Evolutionary conservation across 2,888 invertebrate species (phyloP), one percentile per base, ranked within the genome.

Genomic region (Amphipyra tragopoginis): DNA sequence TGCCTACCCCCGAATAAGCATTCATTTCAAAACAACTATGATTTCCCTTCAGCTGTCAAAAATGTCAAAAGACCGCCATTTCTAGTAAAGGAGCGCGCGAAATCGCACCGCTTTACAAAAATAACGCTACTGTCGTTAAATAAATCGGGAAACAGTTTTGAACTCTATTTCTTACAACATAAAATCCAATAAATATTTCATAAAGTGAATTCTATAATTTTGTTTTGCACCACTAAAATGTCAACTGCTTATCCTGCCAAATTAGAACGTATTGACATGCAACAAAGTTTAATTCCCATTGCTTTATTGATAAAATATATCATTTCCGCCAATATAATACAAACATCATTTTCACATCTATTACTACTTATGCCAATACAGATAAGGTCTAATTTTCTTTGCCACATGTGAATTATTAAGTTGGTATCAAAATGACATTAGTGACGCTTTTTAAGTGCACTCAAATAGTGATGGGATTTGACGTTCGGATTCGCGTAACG

Each of bases 371-470:
- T 4, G 0, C 7, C 4, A 2, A 0, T 11, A 39, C 13, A 13
- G 1, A 0, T n/a, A 71, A 40, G 53, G 53, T 56, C 73, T 65
- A 81, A 77, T 60, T 56, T 67, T 59, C 71, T 65, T 60, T 57
- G 48, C 26, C 6, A 9, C 0, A 8, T 0, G 0, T 40, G 15
- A 13, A 52, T 11, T 45, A 45, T 0, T 52, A 58, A 48, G 21
- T 63, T 69, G 68, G 73, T 71, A 79, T 68, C 53, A 55, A 52
- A 54, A 21, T 21, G 66, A 70, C 66, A 65, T 88, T 84, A 82
- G 89, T 84, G 72, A 86, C 84, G 88, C 83, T 70, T 81, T 83
- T 87, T 83, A 84, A 87, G 86, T 85, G 89, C 90, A 87, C 82
- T 88, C 82, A 29, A 53, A 57, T 70, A 64, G 75, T 74, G 75